Percentiles rank a stretch among this genome's conserved stretches.
phyloP scores from a whole-genome alignment of 2,888 invertebrate genomes.

The Tetranychus truncatus region DNA sequence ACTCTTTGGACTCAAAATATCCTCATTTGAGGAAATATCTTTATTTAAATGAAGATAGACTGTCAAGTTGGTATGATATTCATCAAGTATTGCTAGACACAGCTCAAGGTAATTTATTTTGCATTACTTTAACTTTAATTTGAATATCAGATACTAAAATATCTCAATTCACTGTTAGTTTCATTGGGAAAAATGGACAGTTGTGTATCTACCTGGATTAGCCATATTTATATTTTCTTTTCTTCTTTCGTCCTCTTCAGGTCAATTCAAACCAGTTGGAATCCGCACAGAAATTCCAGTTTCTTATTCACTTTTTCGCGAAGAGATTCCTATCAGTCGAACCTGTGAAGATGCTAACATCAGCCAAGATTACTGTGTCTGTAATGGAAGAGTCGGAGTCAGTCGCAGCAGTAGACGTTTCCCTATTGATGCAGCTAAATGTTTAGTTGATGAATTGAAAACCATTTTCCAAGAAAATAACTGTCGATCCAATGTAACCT shows the following conservation, averaged over 20 bases:
- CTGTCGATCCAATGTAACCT: not conserved
- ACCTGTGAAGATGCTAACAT: slow-evolving; percentile 6
- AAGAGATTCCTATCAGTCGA: slow-evolving; percentile 5
- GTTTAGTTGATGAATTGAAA: not conserved
- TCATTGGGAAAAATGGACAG: too few relatives aligned
- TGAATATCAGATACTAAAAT: too few relatives aligned
- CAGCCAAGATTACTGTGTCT: not conserved
- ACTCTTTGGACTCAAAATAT: slow-evolving; percentile 9
- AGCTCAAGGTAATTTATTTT: slow-evolving; percentile 12
- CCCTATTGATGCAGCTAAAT: not conserved
- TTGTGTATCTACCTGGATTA: too few relatives aligned
- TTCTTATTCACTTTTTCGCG: not conserved
- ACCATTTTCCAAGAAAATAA: not conserved
- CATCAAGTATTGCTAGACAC: slow-evolving; percentile 15
- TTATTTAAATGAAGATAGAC: slow-evolving; percentile 13
- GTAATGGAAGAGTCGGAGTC: slow-evolving; percentile 4
- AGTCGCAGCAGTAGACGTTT: not conserved
- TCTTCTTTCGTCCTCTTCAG: not conserved
- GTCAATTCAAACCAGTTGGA: not conserved
- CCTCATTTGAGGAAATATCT: slow-evolving; percentile 17
- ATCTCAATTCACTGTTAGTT: too few relatives aligned
- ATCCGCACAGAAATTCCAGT: not conserved
- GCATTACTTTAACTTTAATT: too few relatives aligned
- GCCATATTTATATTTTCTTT: not conserved
- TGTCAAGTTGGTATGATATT: slow-evolving; percentile 20